Conservation (phyloP, 2,113 vertebrate genomes). For the Grallaria varia region DNA sequence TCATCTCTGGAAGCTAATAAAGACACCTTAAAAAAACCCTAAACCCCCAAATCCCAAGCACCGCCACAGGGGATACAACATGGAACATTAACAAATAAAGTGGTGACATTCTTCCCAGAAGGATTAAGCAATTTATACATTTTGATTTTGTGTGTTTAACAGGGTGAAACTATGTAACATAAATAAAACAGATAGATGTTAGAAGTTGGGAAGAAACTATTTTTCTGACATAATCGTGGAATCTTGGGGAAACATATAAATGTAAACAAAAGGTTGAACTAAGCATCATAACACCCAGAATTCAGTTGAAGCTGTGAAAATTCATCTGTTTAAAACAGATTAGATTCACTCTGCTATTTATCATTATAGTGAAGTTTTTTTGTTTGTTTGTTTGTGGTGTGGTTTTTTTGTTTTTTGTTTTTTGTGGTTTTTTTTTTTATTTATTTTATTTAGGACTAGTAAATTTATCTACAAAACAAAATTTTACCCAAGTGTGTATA, state of each 20-base stretch:
- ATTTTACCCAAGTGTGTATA: not conserved
- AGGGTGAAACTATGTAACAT: not conserved
- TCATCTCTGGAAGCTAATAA: not conserved
- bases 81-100: not conserved
- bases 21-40: accelerated
- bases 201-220: not conserved
- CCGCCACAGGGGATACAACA: not conserved
- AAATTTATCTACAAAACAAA: not conserved
- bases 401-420: too few relatives aligned
- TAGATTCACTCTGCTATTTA: not conserved
- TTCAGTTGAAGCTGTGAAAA: not conserved
- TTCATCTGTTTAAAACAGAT: not conserved
- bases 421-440: too few relatives aligned
- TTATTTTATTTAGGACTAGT: not conserved
- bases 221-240: not conserved
- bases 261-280: not conserved
- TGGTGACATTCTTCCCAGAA: not conserved
- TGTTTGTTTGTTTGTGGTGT: too few relatives aligned
- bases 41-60: not conserved
- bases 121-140: not conserved
- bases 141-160: not conserved
- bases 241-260: not conserved
- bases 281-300: not conserved
- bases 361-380: not conserved
- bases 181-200: not conserved